phyloP scores from a whole-genome alignment of 2,888 invertebrate species.

The Amblyjoppa fuscipennis region DNA sequence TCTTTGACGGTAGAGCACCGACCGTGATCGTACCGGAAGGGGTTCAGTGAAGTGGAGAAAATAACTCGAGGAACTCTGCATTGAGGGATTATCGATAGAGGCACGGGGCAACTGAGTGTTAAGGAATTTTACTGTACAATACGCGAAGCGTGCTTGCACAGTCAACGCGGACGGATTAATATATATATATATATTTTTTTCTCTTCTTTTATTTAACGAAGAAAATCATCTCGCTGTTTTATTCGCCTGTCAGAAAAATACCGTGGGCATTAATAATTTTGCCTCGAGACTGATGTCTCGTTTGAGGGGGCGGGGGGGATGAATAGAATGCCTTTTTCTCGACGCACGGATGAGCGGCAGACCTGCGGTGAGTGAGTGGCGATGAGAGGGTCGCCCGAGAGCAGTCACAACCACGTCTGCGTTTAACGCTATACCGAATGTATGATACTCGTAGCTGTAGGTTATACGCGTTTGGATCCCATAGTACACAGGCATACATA shows the following conservation, averaged over 20 bases:
- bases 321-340: slow-evolving; percentile 60
- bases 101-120: neutral
- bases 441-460: slow-evolving; percentile 26
- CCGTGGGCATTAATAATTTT: slow-evolving; percentile 36
- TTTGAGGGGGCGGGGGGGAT: slow-evolving; percentile 22
- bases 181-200: too few species aligned
- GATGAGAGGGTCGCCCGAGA: slow-evolving; percentile 50
- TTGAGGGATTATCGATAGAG: slow-evolving; percentile 59
- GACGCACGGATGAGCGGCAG: slow-evolving; percentile 60
- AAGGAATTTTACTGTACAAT: neutral
- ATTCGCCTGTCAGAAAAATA: slow-evolving; percentile 43
- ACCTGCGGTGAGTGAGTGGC: slow-evolving; percentile 45
- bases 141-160: neutral
- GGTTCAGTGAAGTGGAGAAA: slow-evolving; percentile 65
- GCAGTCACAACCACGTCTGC: slow-evolving; percentile 40
- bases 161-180: neutral
- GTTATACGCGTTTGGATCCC: slow-evolving; percentile 17
- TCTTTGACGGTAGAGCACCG: slow-evolving; percentile 65
- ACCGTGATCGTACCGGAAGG: slow-evolving; percentile 64
- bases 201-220: too few species aligned
- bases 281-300: slow-evolving; percentile 48
- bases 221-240: neutral
- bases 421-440: slow-evolving; percentile 22
- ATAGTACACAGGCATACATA: slow-evolving; percentile 68
- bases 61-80: slow-evolving; percentile 62